These are phyloP conservation scores for Sebastes trivittatus DNA, from an alignment of 2,797 vertebrate species.

Conservation along the genomic window DNA sequence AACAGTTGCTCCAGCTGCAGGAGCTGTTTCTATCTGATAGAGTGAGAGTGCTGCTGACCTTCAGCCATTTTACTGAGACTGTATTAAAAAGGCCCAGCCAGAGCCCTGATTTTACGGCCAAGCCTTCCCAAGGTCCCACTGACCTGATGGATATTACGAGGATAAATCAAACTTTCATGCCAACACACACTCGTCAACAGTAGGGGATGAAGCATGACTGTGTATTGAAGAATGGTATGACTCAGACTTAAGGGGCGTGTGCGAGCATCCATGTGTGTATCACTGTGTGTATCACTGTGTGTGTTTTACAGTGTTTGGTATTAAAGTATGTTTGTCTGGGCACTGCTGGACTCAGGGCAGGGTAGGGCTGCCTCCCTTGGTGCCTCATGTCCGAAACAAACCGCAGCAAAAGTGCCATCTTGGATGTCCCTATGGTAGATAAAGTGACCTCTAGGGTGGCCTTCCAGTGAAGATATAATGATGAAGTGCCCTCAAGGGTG, in stretches of 20 bases:
- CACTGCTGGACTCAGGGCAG: no score
- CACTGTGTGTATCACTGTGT: background rate
- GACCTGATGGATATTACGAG: constrained; percentile 79
- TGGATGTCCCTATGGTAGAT: no score
- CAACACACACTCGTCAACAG: constrained; percentile 62
- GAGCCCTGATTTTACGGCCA: constrained; percentile 72
- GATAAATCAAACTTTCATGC: constrained; percentile 82
- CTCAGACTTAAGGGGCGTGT: background rate
- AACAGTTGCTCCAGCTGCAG: constrained; percentile 51
- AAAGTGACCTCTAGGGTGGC: no score
- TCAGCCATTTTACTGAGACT: constrained; percentile 80
- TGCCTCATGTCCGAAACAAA: no score
- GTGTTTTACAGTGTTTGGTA: background rate
- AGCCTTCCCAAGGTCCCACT: constrained; percentile 75
- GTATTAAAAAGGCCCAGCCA: constrained; percentile 79
- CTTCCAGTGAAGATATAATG: no score
- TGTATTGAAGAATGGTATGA: constrained; percentile 39
- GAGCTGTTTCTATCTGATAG: constrained; percentile 70
- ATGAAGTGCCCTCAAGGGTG: no score
- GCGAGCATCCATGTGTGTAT: background rate
- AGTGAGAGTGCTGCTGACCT: constrained; percentile 75
- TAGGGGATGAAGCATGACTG: constrained; percentile 58
- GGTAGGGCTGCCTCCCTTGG: no score
- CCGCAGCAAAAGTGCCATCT: no score
- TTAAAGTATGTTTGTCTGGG: background rate